Evolutionary conservation across 2,888 invertebrate genomes (phyloP).

Genomic region (Plebejus anna): DNA sequence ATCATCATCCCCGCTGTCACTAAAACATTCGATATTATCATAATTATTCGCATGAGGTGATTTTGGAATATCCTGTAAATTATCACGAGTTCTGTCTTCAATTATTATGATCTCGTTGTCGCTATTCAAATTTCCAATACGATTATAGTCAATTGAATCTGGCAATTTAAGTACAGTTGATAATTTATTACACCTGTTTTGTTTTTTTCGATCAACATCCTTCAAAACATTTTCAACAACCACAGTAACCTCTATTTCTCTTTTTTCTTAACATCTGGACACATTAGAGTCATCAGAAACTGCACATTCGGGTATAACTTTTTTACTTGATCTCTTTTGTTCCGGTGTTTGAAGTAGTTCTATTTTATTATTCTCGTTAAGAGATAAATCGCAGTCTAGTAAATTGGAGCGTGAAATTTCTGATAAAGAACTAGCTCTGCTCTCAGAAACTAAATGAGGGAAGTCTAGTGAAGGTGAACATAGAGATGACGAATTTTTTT

Average conservation of each 20-base stretch:
- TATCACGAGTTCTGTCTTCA: conserved; percentile 35
- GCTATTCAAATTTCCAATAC: too few species aligned
- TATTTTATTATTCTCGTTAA: conserved; percentile 18
- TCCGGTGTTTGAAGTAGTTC: conserved; percentile 20
- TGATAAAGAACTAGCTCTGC: conserved; percentile 39
- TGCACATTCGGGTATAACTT: conserved; percentile 34
- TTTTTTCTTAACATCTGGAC: conserved; percentile 35
- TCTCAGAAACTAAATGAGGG: conserved; percentile 38
- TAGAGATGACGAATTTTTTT: conserved; percentile 35
- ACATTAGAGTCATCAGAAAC: conserved; percentile 32
- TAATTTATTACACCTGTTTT: conserved; percentile 37
- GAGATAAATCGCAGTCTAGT: conserved; percentile 38
- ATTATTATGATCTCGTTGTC: too few species aligned
- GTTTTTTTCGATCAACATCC: conserved; percentile 36
- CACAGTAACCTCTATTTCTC: conserved; percentile 37
- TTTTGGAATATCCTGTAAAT: conserved; percentile 33
- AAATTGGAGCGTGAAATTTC: conserved; percentile 40
- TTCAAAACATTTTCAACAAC: conserved; percentile 28
- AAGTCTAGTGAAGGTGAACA: conserved; percentile 32
- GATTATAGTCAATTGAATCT: conserved; percentile 29
- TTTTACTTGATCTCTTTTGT: conserved; percentile 34
- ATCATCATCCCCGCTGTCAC: conserved; percentile 19
- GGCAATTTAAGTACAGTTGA: conserved; percentile 36
- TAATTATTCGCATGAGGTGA: conserved; percentile 35
- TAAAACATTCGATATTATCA: conserved; percentile 37